A percentile compares a stretch with the other conserved stretches of the same genome.
Evolutionary conservation across 2,888 invertebrate genomes (phyloP).

Genomic region (Gari tellinella): DNA sequence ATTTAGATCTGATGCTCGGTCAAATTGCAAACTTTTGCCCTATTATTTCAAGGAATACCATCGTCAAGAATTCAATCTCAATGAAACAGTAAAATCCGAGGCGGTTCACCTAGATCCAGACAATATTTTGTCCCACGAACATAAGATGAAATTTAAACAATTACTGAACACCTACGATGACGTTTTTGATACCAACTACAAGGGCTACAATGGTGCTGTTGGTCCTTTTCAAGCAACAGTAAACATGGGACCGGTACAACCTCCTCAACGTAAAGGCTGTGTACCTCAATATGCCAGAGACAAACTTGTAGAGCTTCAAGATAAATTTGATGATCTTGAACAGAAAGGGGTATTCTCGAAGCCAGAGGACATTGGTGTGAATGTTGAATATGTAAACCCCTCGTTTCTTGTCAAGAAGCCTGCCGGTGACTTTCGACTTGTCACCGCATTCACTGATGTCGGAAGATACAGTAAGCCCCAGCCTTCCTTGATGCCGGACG

Average conservation of each 20-base stretch:
- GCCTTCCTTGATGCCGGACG: conserved; percentile 51
- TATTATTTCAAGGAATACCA: conserved; percentile 43
- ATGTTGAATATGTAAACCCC: conserved; percentile 66
- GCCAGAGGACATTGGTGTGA: conserved; percentile 53
- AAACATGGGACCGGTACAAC: conserved; percentile 64
- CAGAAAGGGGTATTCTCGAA: conserved; percentile 44
- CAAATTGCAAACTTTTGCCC: too few relatives aligned
- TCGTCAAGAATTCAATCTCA: conserved; percentile 43
- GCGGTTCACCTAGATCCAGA: conserved; percentile 35
- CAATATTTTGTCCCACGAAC: conserved; percentile 6
- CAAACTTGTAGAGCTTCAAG: conserved; percentile 52
- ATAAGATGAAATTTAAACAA: conserved; percentile 13
- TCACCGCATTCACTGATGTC: conserved; percentile 61
- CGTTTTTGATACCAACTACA: conserved; percentile 48
- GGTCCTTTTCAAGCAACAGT: conserved; percentile 54
- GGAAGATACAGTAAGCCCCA: conserved; percentile 64
- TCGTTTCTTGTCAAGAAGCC: conserved; percentile 64
- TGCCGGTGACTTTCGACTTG: conserved; percentile 52
- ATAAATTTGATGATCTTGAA: conserved; percentile 63
- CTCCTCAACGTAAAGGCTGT: conserved; percentile 64
- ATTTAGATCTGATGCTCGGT: conserved; percentile 45
- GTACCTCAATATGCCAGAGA: conserved; percentile 61
- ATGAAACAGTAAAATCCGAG: conserved; percentile 24
- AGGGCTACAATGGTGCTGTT: conserved; percentile 55
- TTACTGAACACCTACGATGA: conserved; percentile 35